Percentiles rank a stretch among this genome's conserved stretches.
These are phyloP conservation scores for Platerodrilus igneus DNA, from an alignment of 2,888 invertebrate genomes.

Conservation along the genomic window DNA sequence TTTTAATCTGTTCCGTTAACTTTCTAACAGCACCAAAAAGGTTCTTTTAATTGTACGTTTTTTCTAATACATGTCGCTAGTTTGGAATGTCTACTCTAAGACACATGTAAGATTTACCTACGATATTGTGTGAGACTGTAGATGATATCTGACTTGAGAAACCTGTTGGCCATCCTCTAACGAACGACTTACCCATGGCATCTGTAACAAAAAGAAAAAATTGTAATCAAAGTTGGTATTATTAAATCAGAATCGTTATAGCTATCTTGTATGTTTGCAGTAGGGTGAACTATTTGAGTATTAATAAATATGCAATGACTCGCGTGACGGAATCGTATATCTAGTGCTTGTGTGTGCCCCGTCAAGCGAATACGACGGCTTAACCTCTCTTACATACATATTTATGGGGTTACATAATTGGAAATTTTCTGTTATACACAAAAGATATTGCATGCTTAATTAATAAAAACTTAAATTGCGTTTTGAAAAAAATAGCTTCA, in stretches of 20 bases:
- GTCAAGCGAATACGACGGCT: conserved; percentile 17
- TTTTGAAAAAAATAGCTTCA: not conserved
- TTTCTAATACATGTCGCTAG: too few species aligned
- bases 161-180: too few species aligned
- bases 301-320: conserved; percentile 23
- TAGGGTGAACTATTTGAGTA: conserved; percentile 9
- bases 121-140: too few species aligned
- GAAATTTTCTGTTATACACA: conserved; percentile 7
- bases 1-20: too few species aligned
- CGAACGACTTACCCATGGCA: conserved; percentile 73
- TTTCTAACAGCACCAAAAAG: too few species aligned
- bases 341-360: conserved; percentile 17
- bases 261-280: too few species aligned
- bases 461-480: not conserved
- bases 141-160: too few species aligned
- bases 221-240: conserved; percentile 12
- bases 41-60: too few species aligned
- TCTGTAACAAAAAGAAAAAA: conserved; percentile 64
- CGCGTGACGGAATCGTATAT: conserved; percentile 20
- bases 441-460: conserved; percentile 5
- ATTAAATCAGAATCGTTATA: conserved; percentile 17
- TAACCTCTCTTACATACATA: conserved; percentile 14
- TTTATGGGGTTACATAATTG: conserved; percentile 19
- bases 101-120: too few species aligned
- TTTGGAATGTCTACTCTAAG: too few species aligned